Percentiles rank a stretch among this genome's conserved stretches.
Conservation (phyloP, 2,797 vertebrate species). For the Clarias pachynema region DNA sequence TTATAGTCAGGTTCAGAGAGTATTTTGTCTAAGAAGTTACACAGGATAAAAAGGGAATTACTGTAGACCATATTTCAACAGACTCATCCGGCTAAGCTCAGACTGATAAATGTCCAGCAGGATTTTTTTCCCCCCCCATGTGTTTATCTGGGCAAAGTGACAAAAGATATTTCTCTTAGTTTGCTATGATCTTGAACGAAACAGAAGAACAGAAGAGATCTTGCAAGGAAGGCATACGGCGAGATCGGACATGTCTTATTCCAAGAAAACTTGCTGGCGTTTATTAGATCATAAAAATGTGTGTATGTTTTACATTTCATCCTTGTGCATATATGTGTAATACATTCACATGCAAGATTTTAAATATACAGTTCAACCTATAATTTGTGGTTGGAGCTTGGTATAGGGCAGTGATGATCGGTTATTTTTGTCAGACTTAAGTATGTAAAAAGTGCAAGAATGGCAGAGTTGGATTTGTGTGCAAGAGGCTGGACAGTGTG, state of each 20-base stretch:
- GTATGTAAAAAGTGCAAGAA: constrained; percentile 25
- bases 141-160: constrained; percentile 28
- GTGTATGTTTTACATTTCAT: background rate
- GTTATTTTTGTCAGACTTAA: constrained; percentile 7
- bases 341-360: constrained; percentile 24
- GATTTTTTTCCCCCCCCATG: background rate
- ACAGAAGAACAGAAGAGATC: background rate
- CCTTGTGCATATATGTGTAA: constrained; percentile 19
- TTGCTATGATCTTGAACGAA: constrained; percentile 19
- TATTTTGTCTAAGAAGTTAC: constrained; percentile 34
- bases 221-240: background rate
- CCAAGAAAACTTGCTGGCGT: constrained; percentile 4
- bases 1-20: constrained; percentile 41
- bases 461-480: constrained; percentile 9
- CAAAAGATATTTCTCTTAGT: constrained; percentile 27
- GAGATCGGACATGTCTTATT: background rate
- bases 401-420: constrained; percentile 1
- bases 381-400: constrained; percentile 19
- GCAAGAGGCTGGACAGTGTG: constrained; percentile 13
- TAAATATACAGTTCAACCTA: constrained; percentile 16
- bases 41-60: constrained; percentile 36
- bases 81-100: constrained; percentile 25
- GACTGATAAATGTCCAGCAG: constrained; percentile 43
- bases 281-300: background rate
- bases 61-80: constrained; percentile 33